phyloP scores from a whole-genome alignment of 2,888 invertebrate genomes.

The Drosophila yooni region DNA sequence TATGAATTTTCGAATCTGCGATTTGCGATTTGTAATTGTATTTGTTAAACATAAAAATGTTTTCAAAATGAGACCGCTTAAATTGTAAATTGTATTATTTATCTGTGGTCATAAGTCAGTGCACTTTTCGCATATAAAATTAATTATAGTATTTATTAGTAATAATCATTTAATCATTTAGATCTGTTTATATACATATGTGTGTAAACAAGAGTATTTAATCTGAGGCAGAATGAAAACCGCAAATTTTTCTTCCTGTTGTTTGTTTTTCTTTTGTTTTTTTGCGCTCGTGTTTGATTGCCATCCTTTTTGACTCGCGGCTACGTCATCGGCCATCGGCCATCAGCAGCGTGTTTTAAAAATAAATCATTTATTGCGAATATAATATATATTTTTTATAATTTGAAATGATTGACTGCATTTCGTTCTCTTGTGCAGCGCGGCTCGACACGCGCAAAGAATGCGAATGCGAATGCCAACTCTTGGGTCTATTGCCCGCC shows the following conservation, averaged over 20 bases:
- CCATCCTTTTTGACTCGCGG: conserved; percentile 23
- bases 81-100: background rate
- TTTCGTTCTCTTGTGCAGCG: conserved; percentile 37
- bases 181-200: background rate
- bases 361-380: conserved; percentile 58
- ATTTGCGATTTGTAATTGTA: background rate
- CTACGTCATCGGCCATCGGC: conserved; percentile 32
- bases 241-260: background rate
- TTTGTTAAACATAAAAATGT: background rate
- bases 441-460: conserved; percentile 44
- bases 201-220: conserved; percentile 15
- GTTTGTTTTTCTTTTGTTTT: conserved; percentile 13
- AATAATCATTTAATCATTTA: background rate
- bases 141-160: background rate
- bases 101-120: background rate
- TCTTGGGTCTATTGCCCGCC: conserved; percentile 10
- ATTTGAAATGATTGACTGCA: conserved; percentile 36
- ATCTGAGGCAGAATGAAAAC: background rate
- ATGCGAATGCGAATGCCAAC: conserved; percentile 30
- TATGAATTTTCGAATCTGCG: background rate
- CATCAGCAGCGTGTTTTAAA: conserved; percentile 54
- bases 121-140: background rate
- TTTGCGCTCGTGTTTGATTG: conserved; percentile 43
- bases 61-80: background rate
- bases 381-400: conserved; percentile 21